Evolutionary conservation across 2,888 invertebrate species (phyloP), one percentile per base, ranked within the genome.

Genomic region (Chrysolina haemoptera): DNA sequence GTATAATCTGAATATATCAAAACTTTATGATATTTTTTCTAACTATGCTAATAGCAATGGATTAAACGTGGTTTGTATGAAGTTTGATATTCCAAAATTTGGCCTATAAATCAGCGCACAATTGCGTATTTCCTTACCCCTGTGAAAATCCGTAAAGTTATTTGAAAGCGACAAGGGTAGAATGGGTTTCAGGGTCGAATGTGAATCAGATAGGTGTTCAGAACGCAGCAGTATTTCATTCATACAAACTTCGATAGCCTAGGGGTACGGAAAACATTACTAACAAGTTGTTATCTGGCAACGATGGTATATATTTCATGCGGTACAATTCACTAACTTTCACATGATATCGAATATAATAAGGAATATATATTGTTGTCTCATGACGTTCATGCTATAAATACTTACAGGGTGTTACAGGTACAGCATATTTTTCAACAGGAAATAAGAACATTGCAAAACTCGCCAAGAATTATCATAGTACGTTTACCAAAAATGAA

Each of bases 141-240:
- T 59, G 27, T n/a, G 27, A 27, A 59, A 20, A 59, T 8, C 0
- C 27, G 16, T 35, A n/a, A n/a, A 22, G 12, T 35, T 35, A 59
- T 59, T 59, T n/a, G 9, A 59, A 59, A n/a, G 59, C 35, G n/a
- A 27, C 35, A 35, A 59, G 59, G 22, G 35, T 27, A n/a, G n/a
- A 59, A 59, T 9, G 59, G 59, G 59, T n/a, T 35, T 4, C 9
- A 59, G 59, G 50, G 59, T 59, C 59, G 59, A n/a, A 59, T 59
- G 35, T 27, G n/a, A n/a, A 35, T 59, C 59, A 27, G 59, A 59
- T 59, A 59, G n/a, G 22, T 35, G 59, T 16, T n/a, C 35, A 35
- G 59, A 59, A 59, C n/a, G n/a, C 27, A n/a, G 59, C 59, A 27
- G 35, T 59, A 59, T 59, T 59, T 59, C 59, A 59, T 35, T 59